A percentile compares a stretch with the other conserved stretches of the same genome.
Conservation (phyloP, 2,113 vertebrate genomes). For the Lophura nycthemera region DNA sequence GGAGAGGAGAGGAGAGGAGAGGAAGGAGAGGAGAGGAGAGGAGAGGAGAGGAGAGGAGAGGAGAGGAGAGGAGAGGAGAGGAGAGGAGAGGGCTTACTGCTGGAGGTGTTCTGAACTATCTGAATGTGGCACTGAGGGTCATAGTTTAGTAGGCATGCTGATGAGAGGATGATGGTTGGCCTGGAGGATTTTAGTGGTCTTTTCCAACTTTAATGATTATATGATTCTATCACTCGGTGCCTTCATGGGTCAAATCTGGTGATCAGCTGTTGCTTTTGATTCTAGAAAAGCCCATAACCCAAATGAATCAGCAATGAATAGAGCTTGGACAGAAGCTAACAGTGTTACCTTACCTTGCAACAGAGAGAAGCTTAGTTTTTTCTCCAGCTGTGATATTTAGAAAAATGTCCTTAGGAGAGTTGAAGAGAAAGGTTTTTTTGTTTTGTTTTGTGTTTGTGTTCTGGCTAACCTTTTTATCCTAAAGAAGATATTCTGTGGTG, state of each 20-base stretch:
- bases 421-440: background rate
- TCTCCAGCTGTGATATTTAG: background rate
- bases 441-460: background rate
- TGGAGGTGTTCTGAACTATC: background rate
- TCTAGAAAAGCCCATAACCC: background rate
- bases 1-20: background rate
- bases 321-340: background rate
- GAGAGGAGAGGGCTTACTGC: background rate
- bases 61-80: background rate
- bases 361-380: background rate
- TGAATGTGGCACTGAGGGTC: no score
- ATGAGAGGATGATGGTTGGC: no score
- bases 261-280: background rate
- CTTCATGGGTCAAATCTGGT: background rate
- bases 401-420: background rate
- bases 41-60: background rate
- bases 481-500: background rate
- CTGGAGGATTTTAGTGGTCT: no score
- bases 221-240: no score
- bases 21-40: background rate
- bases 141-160: no score
- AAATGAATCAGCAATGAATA: background rate
- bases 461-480: background rate
- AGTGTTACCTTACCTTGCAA: background rate
- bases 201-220: no score